These are phyloP conservation scores for Eledona agricola DNA, from an alignment of 2,888 invertebrate genomes.

Conservation along the genomic window DNA sequence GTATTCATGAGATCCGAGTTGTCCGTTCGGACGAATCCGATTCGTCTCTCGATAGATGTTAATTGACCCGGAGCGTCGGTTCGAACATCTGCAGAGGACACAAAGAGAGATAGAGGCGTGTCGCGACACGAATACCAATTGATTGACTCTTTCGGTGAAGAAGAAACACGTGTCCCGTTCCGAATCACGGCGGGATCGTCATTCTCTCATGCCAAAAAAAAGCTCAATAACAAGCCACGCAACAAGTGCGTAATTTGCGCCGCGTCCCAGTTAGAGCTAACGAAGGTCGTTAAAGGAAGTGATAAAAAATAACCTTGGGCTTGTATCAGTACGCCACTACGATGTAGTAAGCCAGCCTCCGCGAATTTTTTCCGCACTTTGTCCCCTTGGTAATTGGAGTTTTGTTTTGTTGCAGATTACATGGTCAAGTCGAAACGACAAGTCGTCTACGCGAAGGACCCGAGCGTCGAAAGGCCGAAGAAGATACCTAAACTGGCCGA, in stretches of 20 bases:
- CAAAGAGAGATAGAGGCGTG: slow-evolving; percentile 17
- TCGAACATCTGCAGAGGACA: slow-evolving; percentile 30
- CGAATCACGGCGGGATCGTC: not conserved
- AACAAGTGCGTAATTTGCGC: slow-evolving; percentile 18
- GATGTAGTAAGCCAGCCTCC: too few relatives aligned
- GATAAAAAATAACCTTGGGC: slow-evolving; percentile 31
- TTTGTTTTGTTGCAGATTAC: slow-evolving; percentile 68
- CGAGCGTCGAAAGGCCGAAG: slow-evolving; percentile 59
- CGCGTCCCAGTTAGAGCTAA: slow-evolving; percentile 17
- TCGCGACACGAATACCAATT: slow-evolving; percentile 26
- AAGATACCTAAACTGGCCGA: slow-evolving; percentile 61
- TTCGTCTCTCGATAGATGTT: slow-evolving; percentile 17
- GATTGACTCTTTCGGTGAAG: slow-evolving; percentile 26
- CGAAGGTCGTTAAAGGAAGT: slow-evolving; percentile 14
- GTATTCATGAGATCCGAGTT: slow-evolving; percentile 2
- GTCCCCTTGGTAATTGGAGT: slow-evolving; percentile 8
- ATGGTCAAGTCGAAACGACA: slow-evolving; percentile 63
- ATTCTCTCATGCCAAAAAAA: slow-evolving; percentile 16
- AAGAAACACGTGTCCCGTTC: slow-evolving; percentile 26
- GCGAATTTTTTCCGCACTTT: slow-evolving; percentile 17
- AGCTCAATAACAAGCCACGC: slow-evolving; percentile 8
- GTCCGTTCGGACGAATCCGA: not conserved
- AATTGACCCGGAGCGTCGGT: slow-evolving; percentile 26
- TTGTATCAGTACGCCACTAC: slow-evolving; percentile 29
- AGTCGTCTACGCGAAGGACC: slow-evolving; percentile 64